Percentiles rank a stretch among this genome's conserved stretches.
These are phyloP conservation scores for Leiothrix lutea DNA, from an alignment of 2,113 vertebrate species.

Conservation along the genomic window DNA sequence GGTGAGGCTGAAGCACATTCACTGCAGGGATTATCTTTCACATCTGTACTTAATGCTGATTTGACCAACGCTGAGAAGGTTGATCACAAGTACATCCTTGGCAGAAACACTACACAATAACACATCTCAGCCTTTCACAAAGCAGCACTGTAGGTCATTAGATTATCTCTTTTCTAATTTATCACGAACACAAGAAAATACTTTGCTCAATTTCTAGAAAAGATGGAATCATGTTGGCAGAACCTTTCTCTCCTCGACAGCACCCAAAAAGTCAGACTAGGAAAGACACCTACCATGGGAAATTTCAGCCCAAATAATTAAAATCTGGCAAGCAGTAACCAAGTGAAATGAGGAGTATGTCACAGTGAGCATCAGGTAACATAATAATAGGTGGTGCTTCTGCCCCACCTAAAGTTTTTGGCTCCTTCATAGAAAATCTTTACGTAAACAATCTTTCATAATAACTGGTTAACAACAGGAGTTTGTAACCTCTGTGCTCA, in stretches of 20 bases:
- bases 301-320: slow-evolving; percentile 42
- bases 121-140: background rate
- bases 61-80: background rate
- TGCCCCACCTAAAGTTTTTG: slow-evolving; percentile 56
- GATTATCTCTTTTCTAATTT: background rate
- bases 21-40: background rate
- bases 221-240: background rate
- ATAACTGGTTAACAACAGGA: background rate
- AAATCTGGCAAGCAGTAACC: slow-evolving; percentile 25
- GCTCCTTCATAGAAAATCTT: slow-evolving; percentile 43
- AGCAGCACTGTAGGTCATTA: background rate
- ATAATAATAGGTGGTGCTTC: slow-evolving; percentile 49
- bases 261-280: background rate
- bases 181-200: background rate
- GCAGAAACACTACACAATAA: background rate
- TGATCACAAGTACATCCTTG: background rate
- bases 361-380: slow-evolving; percentile 31
- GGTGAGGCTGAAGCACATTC: background rate
- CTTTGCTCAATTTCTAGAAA: background rate
- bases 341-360: background rate
- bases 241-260: background rate
- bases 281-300: background rate
- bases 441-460: slow-evolving; percentile 41
- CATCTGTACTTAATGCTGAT: background rate
- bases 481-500: background rate